Evolutionary conservation across 1,140 invertebrate species (phyloP), one percentile per base, ranked within the genome.

Genomic region (Cryptotermes secundus): DNA sequence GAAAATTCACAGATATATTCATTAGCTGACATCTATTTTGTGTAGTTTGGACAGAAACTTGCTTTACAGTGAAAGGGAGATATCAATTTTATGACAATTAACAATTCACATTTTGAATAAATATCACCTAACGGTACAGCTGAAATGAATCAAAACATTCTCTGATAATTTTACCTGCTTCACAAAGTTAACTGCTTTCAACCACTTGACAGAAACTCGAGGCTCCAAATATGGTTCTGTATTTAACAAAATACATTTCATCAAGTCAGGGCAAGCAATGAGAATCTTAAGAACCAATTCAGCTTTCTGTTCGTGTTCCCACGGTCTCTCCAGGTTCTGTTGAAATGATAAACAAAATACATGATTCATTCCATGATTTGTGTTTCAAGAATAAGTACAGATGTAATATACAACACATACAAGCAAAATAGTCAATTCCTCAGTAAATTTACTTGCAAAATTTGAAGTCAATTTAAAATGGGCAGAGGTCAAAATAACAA

Each of bases 251-350:
- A 95, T 90, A 65, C 91, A 91, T 88, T 93, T 92, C 22, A 94
- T 91, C 80, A 96, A 90, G 88, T 96, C 95, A 4, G 95, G 95
- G 89, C 95, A 95, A 49, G 92, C 92, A 53, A 88, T 88, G 81
- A 96, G 88, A 80, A 95, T 94, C 87, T 93, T 90, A 10, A 94
- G 87, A 34, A 96, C 89, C n/a, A 95, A 88, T 83, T 95, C 91
- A 80, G 90, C 89, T 81, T 93, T 93, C 86, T 91, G 89, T n/a
- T 92, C 90, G 89, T 94, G 91, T 86, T 94, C 92, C 92, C 93
- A 94, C 10, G 94, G 93, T 83, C 91, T 90, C 87, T 93, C 92
- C 72, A 94, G 88, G 81, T 91, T 92, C 65, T 72, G 59, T 72
- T 72, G 9, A 72, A n/a, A 72, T 72, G n/a, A 72, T 24, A 59